Evolutionary conservation across 2,888 invertebrate genomes (phyloP).

Genomic region (Antheraea assamensis): DNA sequence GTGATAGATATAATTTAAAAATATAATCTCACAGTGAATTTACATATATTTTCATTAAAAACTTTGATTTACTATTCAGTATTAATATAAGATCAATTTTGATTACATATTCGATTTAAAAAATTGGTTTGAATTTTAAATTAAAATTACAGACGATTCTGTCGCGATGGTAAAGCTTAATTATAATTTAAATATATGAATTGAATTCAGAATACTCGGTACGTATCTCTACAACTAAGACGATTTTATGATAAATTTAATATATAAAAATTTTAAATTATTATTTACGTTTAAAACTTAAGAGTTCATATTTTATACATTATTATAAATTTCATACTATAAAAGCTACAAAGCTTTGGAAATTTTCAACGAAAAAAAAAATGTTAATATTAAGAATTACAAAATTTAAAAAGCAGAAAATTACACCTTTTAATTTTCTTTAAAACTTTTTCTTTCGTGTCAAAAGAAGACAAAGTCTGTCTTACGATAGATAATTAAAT

Average conservation of each 20-base stretch:
- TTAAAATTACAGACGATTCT: neutral
- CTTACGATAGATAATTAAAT: conserved; percentile 15
- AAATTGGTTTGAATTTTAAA: neutral
- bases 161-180: neutral
- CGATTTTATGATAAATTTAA: no score
- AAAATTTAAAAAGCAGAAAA: neutral
- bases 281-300: no score
- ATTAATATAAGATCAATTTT: neutral
- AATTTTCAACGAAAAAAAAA: neutral
- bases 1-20: no score
- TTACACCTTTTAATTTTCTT: neutral
- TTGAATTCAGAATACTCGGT: neutral
- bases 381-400: neutral
- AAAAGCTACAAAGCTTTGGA: neutral
- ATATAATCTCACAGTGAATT: neutral
- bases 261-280: no score
- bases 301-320: neutral
- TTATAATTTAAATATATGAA: neutral
- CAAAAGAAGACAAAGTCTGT: conserved; percentile 6
- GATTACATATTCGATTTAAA: neutral
- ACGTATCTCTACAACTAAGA: neutral
- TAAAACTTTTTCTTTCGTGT: neutral
- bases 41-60: neutral
- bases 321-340: neutral
- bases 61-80: neutral